Evolutionary conservation across 64 coral and sea anemone genomes (phyloP).

Genomic region (Montipora cactus): DNA sequence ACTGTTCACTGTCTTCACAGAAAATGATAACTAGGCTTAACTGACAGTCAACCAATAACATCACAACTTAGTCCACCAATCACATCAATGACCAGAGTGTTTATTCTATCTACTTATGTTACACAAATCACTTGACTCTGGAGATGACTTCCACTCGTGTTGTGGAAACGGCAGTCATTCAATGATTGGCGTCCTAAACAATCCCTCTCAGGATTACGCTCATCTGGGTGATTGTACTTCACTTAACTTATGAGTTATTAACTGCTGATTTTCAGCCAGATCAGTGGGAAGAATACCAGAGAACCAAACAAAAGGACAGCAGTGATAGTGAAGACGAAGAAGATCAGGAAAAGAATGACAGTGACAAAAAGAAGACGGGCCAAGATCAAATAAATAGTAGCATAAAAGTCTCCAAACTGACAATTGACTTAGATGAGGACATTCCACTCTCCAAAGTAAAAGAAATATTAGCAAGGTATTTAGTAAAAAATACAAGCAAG

Average conservation of each 20-base stretch:
- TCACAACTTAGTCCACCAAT: too few relatives aligned
- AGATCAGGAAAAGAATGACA: neutral
- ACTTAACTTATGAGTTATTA: neutral
- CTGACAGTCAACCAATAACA: too few relatives aligned
- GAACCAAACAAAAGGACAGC: conserved; percentile 55
- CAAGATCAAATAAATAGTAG: conserved; percentile 29
- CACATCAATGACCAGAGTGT: too few relatives aligned
- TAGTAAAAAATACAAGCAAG: neutral
- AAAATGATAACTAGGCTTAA: too few relatives aligned
- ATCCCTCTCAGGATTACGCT: too few relatives aligned
- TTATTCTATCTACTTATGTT: too few relatives aligned
- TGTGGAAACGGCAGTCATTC: too few relatives aligned
- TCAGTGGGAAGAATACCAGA: conserved; percentile 86
- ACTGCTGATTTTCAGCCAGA: conserved; percentile 72
- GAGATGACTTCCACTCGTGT: too few relatives aligned
- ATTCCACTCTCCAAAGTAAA: conserved; percentile 44
- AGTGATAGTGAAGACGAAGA: conserved; percentile 58
- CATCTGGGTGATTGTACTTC: too few relatives aligned
- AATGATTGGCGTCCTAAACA: too few relatives aligned
- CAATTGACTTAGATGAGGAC: conserved; percentile 54
- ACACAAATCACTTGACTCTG: too few relatives aligned
- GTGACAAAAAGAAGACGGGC: conserved; percentile 4
- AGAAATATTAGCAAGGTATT: conserved; percentile 48
- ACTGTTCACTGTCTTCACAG: too few relatives aligned
- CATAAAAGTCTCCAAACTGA: neutral